phyloP scores from a whole-genome alignment of 1,140 invertebrate genomes.

The Lepidurus arcticus region DNA sequence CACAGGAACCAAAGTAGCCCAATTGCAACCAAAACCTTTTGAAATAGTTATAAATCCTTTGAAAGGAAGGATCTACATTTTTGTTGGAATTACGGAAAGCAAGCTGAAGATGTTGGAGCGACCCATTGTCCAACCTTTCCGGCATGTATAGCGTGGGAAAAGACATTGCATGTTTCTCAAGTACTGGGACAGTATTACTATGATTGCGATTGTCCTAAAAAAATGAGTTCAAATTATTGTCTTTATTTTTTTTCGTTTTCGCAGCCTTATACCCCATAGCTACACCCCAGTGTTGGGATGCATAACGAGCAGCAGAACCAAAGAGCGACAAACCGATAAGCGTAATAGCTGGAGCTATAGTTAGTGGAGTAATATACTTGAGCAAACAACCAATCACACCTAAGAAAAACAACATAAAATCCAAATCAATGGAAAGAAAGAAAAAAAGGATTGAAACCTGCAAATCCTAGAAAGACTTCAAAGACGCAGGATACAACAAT shows the following conservation, averaged over 20 bases:
- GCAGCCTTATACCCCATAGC: slow-evolving; percentile 43
- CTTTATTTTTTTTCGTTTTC: no score
- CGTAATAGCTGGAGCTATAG: slow-evolving; percentile 47
- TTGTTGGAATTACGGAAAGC: not conserved
- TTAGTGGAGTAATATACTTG: slow-evolving; percentile 47
- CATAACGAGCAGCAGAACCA: slow-evolving; percentile 41
- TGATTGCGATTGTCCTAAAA: slow-evolving; percentile 68
- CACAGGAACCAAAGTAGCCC: slow-evolving; percentile 32
- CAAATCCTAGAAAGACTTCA: slow-evolving; percentile 67
- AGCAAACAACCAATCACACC: slow-evolving; percentile 42
- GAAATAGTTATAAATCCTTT: not conserved
- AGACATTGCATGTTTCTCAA: slow-evolving; percentile 63
- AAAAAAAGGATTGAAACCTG: slow-evolving; percentile 41
- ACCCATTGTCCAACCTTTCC: not conserved
- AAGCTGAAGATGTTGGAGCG: slow-evolving; percentile 14
- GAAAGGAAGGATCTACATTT: no score
- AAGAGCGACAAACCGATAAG: slow-evolving; percentile 47
- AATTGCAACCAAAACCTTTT: slow-evolving; percentile 33
- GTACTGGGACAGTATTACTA: slow-evolving; percentile 76
- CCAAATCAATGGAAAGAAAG: not conserved
- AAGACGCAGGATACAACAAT: slow-evolving; percentile 74
- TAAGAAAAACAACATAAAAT: not conserved
- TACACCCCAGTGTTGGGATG: slow-evolving; percentile 46
- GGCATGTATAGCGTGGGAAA: slow-evolving; percentile 50
- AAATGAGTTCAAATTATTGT: not conserved